A percentile compares a stretch with the other conserved stretches of the same genome.
Conservation (phyloP, 2,113 vertebrate species). For the Halichoeres trimaculatus region DNA sequence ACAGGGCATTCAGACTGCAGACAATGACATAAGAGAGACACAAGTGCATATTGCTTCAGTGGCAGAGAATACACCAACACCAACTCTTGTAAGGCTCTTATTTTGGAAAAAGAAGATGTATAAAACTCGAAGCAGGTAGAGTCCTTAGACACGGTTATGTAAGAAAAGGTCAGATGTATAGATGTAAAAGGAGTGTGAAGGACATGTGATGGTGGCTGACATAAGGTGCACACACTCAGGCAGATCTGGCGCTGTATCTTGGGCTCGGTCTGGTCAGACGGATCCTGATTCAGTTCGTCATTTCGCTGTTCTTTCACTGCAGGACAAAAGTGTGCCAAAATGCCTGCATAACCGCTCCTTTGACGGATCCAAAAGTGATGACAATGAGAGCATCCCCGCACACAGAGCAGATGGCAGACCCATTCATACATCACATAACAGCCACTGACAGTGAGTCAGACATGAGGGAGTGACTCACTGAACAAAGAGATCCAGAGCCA, state of each 20-base stretch:
- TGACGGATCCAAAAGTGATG: slow-evolving; percentile 47
- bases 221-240: slow-evolving; percentile 11
- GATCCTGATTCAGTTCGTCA: slow-evolving; percentile 7
- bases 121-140: too few relatives aligned
- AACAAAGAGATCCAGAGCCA: neutral
- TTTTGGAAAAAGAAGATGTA: too few relatives aligned
- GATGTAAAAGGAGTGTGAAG: neutral
- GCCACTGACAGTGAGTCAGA: neutral
- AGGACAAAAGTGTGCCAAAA: slow-evolving; percentile 12
- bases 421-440: slow-evolving; percentile 16
- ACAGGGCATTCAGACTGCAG: neutral
- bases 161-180: neutral
- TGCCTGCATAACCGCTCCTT: slow-evolving; percentile 23
- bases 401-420: slow-evolving; percentile 36
- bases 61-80: neutral
- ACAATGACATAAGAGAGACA: neutral
- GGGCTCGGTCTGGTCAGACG: slow-evolving; percentile 15
- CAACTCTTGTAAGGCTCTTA: neutral
- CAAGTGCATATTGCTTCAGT: neutral
- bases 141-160: neutral
- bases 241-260: slow-evolving; percentile 34
- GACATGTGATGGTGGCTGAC: slow-evolving; percentile 5
- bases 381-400: slow-evolving; percentile 10
- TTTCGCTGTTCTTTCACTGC: slow-evolving; percentile 33
- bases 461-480: neutral